phyloP scores from a whole-genome alignment of 1,140 invertebrate species.

The Drosophila mojavensis region DNA sequence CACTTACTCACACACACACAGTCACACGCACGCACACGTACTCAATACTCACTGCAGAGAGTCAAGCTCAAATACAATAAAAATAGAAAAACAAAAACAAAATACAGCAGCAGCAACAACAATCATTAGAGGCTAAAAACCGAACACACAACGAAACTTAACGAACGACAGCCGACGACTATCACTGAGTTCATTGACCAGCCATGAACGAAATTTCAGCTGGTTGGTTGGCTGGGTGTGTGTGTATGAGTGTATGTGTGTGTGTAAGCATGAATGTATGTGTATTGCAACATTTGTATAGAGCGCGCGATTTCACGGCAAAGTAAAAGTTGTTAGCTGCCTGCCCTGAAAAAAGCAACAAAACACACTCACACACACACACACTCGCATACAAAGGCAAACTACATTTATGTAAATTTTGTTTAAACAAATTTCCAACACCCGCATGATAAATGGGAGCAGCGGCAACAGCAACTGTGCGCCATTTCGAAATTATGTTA shows the following conservation, averaged over 20 bases:
- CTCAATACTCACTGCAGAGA: slow-evolving; percentile 12
- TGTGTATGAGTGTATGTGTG: slow-evolving; percentile 7
- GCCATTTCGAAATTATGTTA: slow-evolving; percentile 82
- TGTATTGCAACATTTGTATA: slow-evolving; percentile 66
- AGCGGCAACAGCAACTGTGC: slow-evolving; percentile 52
- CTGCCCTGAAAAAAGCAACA: slow-evolving; percentile 20
- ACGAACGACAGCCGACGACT: slow-evolving; percentile 23
- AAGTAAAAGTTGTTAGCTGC: slow-evolving; percentile 74
- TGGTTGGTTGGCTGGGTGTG: slow-evolving; percentile 10
- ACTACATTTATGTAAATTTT: slow-evolving; percentile 47
- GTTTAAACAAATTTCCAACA: slow-evolving; percentile 78
- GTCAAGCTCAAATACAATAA: slow-evolving; percentile 37
- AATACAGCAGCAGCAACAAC: background rate
- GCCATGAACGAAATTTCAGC: slow-evolving; percentile 80
- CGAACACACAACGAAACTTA: slow-evolving; percentile 37
- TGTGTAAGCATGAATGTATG: background rate
- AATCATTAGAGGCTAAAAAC: slow-evolving; percentile 10
- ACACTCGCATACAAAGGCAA: slow-evolving; percentile 8
- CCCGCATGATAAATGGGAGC: slow-evolving; percentile 76
- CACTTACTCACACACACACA: background rate
- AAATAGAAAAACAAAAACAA: background rate
- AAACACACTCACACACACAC: slow-evolving; percentile 9
- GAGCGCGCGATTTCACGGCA: slow-evolving; percentile 73
- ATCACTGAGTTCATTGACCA: slow-evolving; percentile 79
- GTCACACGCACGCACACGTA: background rate